A percentile compares a stretch with the other conserved stretches of the same genome.
Conservation (phyloP, 2,113 vertebrate species). For the Etheostoma cragini region DNA sequence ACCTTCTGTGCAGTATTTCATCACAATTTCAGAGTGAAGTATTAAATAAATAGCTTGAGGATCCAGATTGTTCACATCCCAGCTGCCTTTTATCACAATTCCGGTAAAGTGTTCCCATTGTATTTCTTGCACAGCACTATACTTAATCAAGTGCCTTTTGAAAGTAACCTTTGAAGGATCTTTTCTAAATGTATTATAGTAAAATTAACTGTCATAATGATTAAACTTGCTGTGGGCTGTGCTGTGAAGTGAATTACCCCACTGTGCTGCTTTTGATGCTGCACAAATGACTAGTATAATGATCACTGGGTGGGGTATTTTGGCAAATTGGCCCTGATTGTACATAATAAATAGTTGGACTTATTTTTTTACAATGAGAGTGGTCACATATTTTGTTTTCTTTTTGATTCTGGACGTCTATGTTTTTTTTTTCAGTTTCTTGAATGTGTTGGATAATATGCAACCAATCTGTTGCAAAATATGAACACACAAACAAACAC, state of each 20-base stretch:
- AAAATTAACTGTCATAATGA: conserved; percentile 47
- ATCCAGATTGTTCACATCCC: conserved; percentile 50
- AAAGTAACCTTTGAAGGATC: conserved; percentile 41
- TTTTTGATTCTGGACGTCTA: not conserved
- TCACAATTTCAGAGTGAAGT: conserved; percentile 46
- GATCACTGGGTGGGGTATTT: conserved; percentile 29
- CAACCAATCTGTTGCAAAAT: conserved; percentile 33
- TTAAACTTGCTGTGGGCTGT: conserved; percentile 30
- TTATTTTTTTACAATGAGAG: conserved; percentile 25
- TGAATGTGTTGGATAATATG: conserved; percentile 21
- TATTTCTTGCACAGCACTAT: conserved; percentile 31
- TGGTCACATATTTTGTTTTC: conserved; percentile 22
- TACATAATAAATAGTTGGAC: conserved; percentile 30
- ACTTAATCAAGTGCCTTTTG: conserved; percentile 46
- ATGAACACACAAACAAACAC: conserved; percentile 42
- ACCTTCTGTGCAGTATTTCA: conserved; percentile 51
- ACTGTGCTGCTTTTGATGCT: conserved; percentile 23
- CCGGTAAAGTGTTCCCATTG: conserved; percentile 44
- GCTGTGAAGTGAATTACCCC: conserved; percentile 16
- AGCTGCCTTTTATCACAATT: conserved; percentile 49
- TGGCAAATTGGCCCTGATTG: conserved; percentile 16
- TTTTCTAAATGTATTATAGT: conserved; percentile 26
- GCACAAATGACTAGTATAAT: conserved; percentile 33
- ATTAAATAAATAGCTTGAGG: conserved; percentile 54
- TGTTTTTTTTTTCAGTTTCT: conserved; percentile 17